Evolutionary conservation across 2,797 vertebrate species (phyloP), one percentile per base, ranked within the genome.

Genomic region (Catharus ustulatus): DNA sequence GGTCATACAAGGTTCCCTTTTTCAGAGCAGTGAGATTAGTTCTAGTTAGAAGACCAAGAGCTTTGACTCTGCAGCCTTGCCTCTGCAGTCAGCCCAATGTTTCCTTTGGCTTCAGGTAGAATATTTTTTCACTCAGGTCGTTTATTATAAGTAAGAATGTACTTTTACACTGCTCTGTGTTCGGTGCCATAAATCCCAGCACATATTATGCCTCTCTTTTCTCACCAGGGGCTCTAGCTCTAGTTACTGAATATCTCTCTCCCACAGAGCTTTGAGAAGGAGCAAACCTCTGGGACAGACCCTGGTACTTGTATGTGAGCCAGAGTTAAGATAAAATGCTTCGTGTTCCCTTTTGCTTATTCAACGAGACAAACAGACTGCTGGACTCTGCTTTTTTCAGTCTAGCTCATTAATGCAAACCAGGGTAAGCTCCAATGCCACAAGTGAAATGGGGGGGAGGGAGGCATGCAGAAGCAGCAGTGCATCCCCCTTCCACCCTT

Each of bases 71-170:
- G 34, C 45, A 93, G 91, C 78, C n/a, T 67, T 87, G 78, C 64
- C 45, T 91, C 59, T 45, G 36, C 88, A 91, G 55, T 85, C 72
- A 83, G 68, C 40, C 55, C 55, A 73, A 52, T 91, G 64, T 96
- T 91, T 91, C 93, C 80, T 45, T 93, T 94, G 91, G 91, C 85
- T 90, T 84, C 93, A 91, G 88, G 94, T 94, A 86, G 76, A 90
- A 62, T 84, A 59, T 57, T 94, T 94, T 87, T 90, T 90, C 9
- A 2, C 59, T 90, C 93, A 76, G 71, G 91, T 85, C 27, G 0
- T 95, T 94, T 63, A 76, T 95, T 82, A 32, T 32, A 76, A 96
- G 38, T 58, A 36, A 88, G 83, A 95, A 91, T 59, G 88, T 84
- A 90, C 83, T 96, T 95, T 90, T 91, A 94, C 81, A 74, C 71